These are phyloP conservation scores for Echinops telfairi DNA, from an alignment of 2,113 vertebrate species.

Conservation along the genomic window DNA sequence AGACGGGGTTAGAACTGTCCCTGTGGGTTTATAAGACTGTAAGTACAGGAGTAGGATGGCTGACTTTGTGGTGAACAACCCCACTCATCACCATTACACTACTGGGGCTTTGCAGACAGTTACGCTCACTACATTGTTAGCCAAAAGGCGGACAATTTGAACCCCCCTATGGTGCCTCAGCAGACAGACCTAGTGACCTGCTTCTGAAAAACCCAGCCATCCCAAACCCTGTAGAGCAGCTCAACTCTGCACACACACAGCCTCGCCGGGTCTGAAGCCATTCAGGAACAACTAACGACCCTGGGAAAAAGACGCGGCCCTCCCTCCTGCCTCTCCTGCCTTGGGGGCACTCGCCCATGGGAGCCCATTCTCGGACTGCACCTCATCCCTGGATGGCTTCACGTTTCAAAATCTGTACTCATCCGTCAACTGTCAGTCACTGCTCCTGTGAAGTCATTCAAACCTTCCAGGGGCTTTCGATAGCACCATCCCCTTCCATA, in stretches of 20 bases:
- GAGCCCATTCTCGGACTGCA: rapidly evolving
- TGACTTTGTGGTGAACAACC: too few species aligned
- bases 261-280: not conserved
- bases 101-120: too few species aligned
- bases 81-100: too few species aligned
- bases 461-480: not conserved
- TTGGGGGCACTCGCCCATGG: not conserved
- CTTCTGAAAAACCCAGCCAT: not conserved
- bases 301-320: not conserved
- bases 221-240: not conserved
- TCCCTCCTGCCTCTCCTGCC: too few species aligned
- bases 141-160: not conserved
- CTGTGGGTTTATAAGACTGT: too few species aligned
- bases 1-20: too few species aligned
- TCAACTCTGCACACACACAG: not conserved
- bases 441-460: not conserved
- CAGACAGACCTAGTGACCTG: not conserved
- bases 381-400: not conserved
- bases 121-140: not conserved
- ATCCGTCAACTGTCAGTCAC: not conserved
- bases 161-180: not conserved
- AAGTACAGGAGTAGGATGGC: too few species aligned
- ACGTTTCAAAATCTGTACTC: not conserved
- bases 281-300: not conserved
- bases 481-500: not conserved